phyloP scores from a whole-genome alignment of 2,888 invertebrate genomes.

The Drosophila acutilabella region DNA sequence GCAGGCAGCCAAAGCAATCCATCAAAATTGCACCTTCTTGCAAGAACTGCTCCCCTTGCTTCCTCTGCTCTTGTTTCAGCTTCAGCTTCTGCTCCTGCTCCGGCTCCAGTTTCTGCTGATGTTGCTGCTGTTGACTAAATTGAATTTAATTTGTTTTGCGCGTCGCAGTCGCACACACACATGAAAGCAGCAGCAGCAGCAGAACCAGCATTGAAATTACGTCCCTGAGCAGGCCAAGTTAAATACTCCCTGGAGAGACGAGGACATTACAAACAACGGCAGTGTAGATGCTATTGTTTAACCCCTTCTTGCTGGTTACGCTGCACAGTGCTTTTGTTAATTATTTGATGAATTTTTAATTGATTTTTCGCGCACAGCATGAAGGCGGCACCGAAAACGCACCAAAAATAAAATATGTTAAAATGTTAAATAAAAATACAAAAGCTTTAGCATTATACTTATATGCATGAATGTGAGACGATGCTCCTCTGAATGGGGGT shows the following conservation, averaged over 20 bases:
- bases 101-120: no score
- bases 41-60: slow-evolving; percentile 41
- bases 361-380: slow-evolving; percentile 81
- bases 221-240: slow-evolving; percentile 69
- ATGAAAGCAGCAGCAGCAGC: slow-evolving; percentile 25
- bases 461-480: slow-evolving; percentile 25
- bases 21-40: slow-evolving; percentile 84
- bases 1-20: slow-evolving; percentile 79
- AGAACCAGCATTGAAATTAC: slow-evolving; percentile 53
- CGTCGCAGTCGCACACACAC: slow-evolving; percentile 62
- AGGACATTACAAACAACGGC: slow-evolving; percentile 29
- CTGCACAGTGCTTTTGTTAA: slow-evolving; percentile 79
- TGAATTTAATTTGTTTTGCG: slow-evolving; percentile 83
- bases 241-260: slow-evolving; percentile 73
- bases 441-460: slow-evolving; percentile 43
- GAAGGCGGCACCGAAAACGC: slow-evolving; percentile 25
- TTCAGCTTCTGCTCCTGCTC: slow-evolving; percentile 6
- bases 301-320: slow-evolving; percentile 62
- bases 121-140: slow-evolving; percentile 75
- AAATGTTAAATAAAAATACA: slow-evolving; percentile 45
- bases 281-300: slow-evolving; percentile 68
- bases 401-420: slow-evolving; percentile 22
- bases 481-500: slow-evolving; percentile 11
- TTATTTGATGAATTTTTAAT: slow-evolving; percentile 84
- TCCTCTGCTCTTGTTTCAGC: slow-evolving; percentile 14